phyloP scores from a whole-genome alignment of 92 coral and sea anemone genomes.

The Metridium senile region DNA sequence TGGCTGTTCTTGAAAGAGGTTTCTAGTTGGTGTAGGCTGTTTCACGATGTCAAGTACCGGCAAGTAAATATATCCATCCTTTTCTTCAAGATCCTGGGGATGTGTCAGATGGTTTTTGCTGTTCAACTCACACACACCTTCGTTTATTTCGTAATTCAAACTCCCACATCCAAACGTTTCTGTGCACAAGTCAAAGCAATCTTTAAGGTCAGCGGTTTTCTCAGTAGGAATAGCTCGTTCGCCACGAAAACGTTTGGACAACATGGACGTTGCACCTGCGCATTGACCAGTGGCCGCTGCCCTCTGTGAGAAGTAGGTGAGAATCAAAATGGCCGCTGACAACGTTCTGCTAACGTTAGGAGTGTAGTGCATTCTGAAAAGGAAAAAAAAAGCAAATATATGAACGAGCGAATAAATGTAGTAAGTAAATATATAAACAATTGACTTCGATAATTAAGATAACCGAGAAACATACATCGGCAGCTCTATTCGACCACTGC shows the following conservation, averaged over 20 bases:
- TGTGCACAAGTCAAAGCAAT: constrained; percentile 8
- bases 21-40: constrained; percentile 1
- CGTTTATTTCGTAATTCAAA: constrained; percentile 4
- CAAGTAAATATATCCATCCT: not conserved
- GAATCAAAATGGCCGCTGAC: too few species aligned
- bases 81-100: not conserved
- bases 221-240: not conserved
- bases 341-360: too few species aligned
- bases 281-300: not conserved
- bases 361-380: too few species aligned
- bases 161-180: constrained; percentile 14
- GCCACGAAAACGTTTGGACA: not conserved
- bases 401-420: too few species aligned
- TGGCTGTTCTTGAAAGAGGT: too few species aligned
- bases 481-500: too few species aligned
- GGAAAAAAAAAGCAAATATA: too few species aligned
- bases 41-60: not conserved
- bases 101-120: constrained; percentile 7
- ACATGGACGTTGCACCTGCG: not conserved
- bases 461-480: too few species aligned
- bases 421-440: too few species aligned
- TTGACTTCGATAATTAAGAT: too few species aligned
- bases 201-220: constrained; percentile 15
- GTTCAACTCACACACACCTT: constrained; percentile 20
- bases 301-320: not conserved